A percentile compares a stretch with the other conserved stretches of the same genome.
These are phyloP conservation scores for Varecia variegata DNA, from an alignment of 2,797 vertebrate genomes.

Conservation along the genomic window DNA sequence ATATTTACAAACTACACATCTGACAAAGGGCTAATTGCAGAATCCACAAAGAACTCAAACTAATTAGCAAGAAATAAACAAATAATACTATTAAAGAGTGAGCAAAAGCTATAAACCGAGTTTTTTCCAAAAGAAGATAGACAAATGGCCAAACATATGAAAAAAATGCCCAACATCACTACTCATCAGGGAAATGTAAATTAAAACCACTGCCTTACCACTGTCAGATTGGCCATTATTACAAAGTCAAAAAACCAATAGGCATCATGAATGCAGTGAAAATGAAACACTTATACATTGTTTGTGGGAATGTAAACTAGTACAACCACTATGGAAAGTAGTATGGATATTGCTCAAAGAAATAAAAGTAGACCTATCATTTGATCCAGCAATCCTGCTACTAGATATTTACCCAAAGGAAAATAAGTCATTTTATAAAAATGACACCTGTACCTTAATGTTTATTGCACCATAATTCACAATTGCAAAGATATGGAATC, in stretches of 20 bases:
- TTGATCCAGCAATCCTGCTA: background rate
- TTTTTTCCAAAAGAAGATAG: background rate
- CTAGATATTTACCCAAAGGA: background rate
- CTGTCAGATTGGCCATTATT: background rate
- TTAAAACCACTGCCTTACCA: background rate
- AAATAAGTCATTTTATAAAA: background rate
- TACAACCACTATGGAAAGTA: background rate
- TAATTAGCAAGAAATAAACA: too few relatives aligned
- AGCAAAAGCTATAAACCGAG: background rate
- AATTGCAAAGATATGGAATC: background rate
- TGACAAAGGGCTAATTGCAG: background rate
- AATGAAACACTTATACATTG: background rate
- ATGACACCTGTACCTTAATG: background rate
- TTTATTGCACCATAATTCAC: background rate
- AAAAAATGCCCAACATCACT: background rate
- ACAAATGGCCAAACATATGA: background rate
- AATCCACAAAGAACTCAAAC: background rate
- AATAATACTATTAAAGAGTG: background rate
- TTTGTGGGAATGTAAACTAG: background rate
- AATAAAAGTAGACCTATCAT: background rate
- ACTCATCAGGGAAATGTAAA: background rate
- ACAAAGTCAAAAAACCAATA: background rate
- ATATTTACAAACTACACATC: background rate
- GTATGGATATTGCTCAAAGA: background rate
- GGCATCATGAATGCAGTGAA: background rate